phyloP scores from a whole-genome alignment of 2,113 vertebrate species.

The Clarias macrocephalus region DNA sequence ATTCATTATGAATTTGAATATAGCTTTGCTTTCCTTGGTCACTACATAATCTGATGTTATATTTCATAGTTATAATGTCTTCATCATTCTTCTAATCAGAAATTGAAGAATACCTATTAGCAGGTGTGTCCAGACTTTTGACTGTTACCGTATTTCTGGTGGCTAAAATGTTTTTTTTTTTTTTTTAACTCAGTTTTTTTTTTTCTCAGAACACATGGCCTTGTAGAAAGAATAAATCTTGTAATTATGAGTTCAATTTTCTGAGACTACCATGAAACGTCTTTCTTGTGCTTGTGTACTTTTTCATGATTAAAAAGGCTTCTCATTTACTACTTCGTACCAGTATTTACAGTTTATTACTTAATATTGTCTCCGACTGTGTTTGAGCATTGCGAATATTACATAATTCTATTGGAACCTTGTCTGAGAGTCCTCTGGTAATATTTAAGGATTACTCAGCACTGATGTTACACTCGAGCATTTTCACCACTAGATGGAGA shows the following conservation, averaged over 20 bases:
- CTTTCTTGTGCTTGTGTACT: neutral
- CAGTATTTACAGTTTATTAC: neutral
- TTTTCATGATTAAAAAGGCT: conserved; percentile 25
- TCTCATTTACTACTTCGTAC: neutral
- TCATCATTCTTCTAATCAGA: neutral
- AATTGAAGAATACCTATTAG: neutral
- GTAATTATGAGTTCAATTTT: neutral
- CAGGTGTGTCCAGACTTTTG: neutral
- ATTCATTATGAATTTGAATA: neutral
- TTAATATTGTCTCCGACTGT: neutral
- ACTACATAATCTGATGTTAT: neutral
- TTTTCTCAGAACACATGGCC: neutral
- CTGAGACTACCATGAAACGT: neutral
- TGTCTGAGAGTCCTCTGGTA: neutral
- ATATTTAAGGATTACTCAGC: neutral
- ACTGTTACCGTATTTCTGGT: neutral
- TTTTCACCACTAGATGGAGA: conserved; percentile 34
- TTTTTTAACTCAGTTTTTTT: neutral
- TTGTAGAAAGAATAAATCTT: neutral
- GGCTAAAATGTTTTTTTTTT: neutral
- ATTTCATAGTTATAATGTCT: neutral
- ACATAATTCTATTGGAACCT: neutral
- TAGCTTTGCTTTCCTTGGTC: neutral
- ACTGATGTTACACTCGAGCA: neutral
- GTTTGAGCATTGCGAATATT: neutral